A percentile compares a stretch with the other conserved stretches of the same genome.
phyloP scores from a whole-genome alignment of 37 sponge, comb jelly and placozoan genomes.

The Aplysina aerophoba region DNA sequence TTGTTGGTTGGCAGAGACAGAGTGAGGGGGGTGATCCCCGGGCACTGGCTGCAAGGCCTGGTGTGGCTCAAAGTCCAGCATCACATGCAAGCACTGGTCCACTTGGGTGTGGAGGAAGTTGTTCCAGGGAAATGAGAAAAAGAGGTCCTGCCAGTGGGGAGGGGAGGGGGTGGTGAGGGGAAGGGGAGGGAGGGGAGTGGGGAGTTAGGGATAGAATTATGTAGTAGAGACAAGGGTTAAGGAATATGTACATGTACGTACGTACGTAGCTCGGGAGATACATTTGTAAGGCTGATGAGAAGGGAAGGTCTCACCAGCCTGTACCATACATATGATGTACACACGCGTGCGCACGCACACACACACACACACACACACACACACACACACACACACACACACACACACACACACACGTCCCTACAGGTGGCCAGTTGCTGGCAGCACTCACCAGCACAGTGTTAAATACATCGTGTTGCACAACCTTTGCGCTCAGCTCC shows the following conservation, averaged over 20 bases:
- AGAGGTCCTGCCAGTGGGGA: slow-evolving; percentile 51
- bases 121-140: slow-evolving; percentile 84
- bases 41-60: slow-evolving; percentile 18
- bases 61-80: slow-evolving; percentile 8
- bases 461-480: slow-evolving; percentile 39
- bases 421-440: neutral
- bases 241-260: neutral
- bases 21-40: neutral
- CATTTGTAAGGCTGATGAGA: too few species aligned
- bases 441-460: slow-evolving; percentile 63
- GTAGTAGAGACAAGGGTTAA: neutral
- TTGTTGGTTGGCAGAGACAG: too few species aligned
- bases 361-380: too few species aligned
- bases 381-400: too few species aligned
- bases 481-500: slow-evolving; percentile 43
- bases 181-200: neutral
- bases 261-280: neutral
- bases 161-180: neutral
- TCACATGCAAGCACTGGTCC: slow-evolving; percentile 56
- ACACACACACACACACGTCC: neutral
- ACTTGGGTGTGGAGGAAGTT: slow-evolving; percentile 86
- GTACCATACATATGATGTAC: too few species aligned
- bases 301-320: too few species aligned
- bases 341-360: too few species aligned
- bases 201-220: neutral